Evolutionary conservation across 2,888 invertebrate species (phyloP).

Genomic region (Acleris sparsana): DNA sequence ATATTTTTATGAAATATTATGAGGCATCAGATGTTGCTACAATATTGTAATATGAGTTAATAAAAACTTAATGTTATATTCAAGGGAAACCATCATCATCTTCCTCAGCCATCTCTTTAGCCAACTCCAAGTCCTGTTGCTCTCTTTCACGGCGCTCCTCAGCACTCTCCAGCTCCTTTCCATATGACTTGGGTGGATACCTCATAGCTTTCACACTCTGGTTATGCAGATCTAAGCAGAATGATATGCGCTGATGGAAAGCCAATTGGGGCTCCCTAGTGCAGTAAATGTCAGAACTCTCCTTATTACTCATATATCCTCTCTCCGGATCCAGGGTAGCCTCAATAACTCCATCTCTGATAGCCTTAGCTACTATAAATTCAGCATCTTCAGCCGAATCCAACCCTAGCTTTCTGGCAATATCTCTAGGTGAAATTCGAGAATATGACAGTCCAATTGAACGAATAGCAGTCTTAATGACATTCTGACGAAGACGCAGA

Average conservation of each 20-base stretch:
- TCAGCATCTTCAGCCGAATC: conserved; percentile 99
- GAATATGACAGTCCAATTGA: conserved; percentile 98
- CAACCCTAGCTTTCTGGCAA: conserved; percentile 95
- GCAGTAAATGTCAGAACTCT: conserved; percentile 97
- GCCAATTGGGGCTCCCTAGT: conserved; percentile 98
- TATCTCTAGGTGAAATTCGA: conserved; percentile 96
- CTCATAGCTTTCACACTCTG: conserved; percentile 99
- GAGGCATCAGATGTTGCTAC: conserved; percentile 25
- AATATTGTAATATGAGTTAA: conserved; percentile 16
- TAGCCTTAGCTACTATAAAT: conserved; percentile 99
- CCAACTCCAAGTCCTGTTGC: conserved; percentile 98
- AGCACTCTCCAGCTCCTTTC: conserved; percentile 98
- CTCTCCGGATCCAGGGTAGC: conserved; percentile 97
- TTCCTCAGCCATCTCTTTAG: conserved; percentile 99
- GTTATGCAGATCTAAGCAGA: conserved; percentile 98
- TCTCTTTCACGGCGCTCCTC: conserved; percentile 98
- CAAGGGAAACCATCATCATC: conserved; percentile 95
- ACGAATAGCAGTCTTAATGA: conserved; percentile 98
- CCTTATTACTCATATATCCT: conserved; percentile 98
- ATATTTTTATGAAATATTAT: conserved; percentile 13
- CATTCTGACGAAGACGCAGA: conserved; percentile 97
- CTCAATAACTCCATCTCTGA: conserved; percentile 99
- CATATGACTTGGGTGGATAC: conserved; percentile 99
- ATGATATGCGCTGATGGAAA: conserved; percentile 98
- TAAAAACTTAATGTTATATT: conserved; percentile 39